Evolutionary conservation across 2,113 vertebrate genomes (phyloP).

Genomic region (Gila orcuttii): DNA sequence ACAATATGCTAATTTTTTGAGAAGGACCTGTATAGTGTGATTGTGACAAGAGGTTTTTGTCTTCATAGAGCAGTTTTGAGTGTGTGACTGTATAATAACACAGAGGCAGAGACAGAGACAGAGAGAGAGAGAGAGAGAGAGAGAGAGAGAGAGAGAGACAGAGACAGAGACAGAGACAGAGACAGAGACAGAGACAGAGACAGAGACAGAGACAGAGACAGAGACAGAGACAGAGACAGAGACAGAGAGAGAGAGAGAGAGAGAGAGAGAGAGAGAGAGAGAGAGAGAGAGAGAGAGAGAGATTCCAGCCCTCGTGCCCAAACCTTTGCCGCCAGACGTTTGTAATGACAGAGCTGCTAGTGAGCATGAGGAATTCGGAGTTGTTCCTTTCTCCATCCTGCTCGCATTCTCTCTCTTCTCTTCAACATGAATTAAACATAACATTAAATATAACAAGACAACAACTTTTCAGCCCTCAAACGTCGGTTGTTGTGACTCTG

Average conservation of each 20-base stretch:
- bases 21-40: no score
- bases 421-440: neutral
- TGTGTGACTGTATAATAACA: constrained; percentile 30
- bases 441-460: neutral
- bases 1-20: no score
- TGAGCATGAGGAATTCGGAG: constrained; percentile 52
- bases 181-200: neutral
- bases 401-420: neutral
- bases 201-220: constrained; percentile 30
- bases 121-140: no score
- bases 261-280: constrained; percentile 28
- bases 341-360: constrained; percentile 58
- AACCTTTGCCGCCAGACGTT: constrained; percentile 51
- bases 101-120: neutral
- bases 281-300: constrained; percentile 30
- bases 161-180: no score
- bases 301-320: constrained; percentile 44
- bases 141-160: no score
- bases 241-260: no score
- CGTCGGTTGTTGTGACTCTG: neutral
- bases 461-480: neutral
- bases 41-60: constrained; percentile 17
- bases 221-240: no score
- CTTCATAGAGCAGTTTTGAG: constrained; percentile 43
- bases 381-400: constrained; percentile 33